Base-by-base conservation (phyloP, 2,797 vertebrate genomes). In the Antennarius maculatus region DNA sequence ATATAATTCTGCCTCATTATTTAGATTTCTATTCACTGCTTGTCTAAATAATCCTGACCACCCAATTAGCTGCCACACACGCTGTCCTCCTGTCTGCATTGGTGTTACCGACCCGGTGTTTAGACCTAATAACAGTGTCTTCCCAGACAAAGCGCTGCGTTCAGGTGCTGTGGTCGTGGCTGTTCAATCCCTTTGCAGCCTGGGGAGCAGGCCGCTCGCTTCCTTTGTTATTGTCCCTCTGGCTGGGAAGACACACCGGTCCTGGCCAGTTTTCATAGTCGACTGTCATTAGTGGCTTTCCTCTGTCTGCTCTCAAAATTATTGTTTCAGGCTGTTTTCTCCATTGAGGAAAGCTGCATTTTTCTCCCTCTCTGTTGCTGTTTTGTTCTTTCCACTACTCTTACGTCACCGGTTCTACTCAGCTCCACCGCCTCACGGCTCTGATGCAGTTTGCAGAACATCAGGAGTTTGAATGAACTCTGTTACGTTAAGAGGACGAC, bases 261-360 rank as follows among this genome's bases (percentile, higher is more conserved):
- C 74, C 78, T 61, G 78, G 71, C 74, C 76, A 23, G 42, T 77
- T 82, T 84, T 85, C 82, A 84, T 86, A 89, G 88, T 89, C 88
- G 84, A 81, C 85, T 90, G 89, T 90, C 86, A 90, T 93, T 91
- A 91, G 88, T 88, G 88, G 91, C 88, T 90, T 91, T 82, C 66
- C 64, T 89, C 86, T 91, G 88, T 90, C 90, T 92, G 84, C 74
- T 79, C 82, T 80, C 72, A 69, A 83, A 74, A 79, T 86, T 86
- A 83, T 90, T 88, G 88, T 85, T 85, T 80, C 79, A 82, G 69
- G 81, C 86, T 71, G 79, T 76, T 86, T 87, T 73, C 76, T 62
- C 70, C 50, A 57, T 51, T 64, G 68, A 80, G 66, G 52, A 66
- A 84, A 57, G 71, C 78, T 61, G 74, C 68, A 8, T 73, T 82